phyloP scores from a whole-genome alignment of 2,888 invertebrate genomes.

The Apodemia hepburni region DNA sequence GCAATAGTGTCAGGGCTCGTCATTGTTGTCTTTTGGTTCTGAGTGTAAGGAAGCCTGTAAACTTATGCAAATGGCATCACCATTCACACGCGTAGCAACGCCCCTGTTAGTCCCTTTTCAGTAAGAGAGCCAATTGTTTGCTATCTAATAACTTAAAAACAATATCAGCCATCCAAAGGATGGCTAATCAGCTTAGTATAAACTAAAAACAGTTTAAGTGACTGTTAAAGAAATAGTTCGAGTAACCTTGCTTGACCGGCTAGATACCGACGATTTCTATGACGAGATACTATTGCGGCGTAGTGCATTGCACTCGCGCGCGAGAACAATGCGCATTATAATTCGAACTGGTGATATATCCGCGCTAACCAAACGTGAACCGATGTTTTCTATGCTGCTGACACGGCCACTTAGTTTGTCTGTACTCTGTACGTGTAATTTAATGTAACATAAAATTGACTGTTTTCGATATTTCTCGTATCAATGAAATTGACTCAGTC shows the following conservation, averaged over 20 bases:
- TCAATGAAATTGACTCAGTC: background rate
- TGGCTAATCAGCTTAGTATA: too few relatives aligned
- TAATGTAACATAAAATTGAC: background rate
- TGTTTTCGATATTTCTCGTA: background rate
- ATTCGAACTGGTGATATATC: constrained; percentile 75
- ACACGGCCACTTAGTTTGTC: constrained; percentile 9
- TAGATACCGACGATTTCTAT: constrained; percentile 60
- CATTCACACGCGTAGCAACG: too few relatives aligned
- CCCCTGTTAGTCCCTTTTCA: too few relatives aligned
- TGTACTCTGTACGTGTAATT: background rate
- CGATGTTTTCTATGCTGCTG: constrained; percentile 30
- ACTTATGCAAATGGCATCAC: too few relatives aligned
- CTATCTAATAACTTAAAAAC: too few relatives aligned
- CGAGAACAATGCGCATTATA: constrained; percentile 75
- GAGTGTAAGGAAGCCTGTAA: too few relatives aligned
- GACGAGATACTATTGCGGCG: constrained; percentile 65
- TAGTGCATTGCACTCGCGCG: constrained; percentile 73
- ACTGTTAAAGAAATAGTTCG: constrained; percentile 4
- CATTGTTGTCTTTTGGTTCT: too few relatives aligned
- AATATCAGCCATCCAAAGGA: too few relatives aligned
- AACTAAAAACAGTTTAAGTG: background rate
- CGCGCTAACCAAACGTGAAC: constrained; percentile 64
- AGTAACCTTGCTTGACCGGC: constrained; percentile 38
- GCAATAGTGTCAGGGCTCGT: too few relatives aligned
- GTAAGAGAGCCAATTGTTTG: too few relatives aligned